phyloP scores from a whole-genome alignment of 2,888 invertebrate genomes.

The Andrena bucephala region DNA sequence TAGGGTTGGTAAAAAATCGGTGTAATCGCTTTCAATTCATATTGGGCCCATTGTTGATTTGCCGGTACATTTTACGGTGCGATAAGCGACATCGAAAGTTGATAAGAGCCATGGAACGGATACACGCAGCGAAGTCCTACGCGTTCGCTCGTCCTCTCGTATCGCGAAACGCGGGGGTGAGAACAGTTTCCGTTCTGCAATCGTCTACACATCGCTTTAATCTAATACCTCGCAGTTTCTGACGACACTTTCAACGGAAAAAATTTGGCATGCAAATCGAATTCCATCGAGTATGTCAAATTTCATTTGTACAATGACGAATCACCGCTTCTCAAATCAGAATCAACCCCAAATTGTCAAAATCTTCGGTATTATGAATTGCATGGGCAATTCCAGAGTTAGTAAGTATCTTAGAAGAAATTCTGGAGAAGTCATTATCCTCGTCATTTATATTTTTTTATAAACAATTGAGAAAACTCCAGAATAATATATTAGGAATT shows the following conservation, averaged over 20 bases:
- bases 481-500: too few species aligned
- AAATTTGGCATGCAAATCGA: not conserved
- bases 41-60: constrained; percentile 58
- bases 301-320: not conserved
- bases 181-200: constrained; percentile 62
- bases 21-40: constrained; percentile 37
- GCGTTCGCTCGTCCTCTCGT: constrained; percentile 63
- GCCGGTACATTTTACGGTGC: constrained; percentile 54
- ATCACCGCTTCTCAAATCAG: too few species aligned
- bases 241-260: constrained; percentile 1
- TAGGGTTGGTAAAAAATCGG: constrained; percentile 17
- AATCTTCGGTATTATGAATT: too few species aligned
- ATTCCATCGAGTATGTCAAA: not conserved
- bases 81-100: constrained; percentile 59
- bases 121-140: constrained; percentile 70
- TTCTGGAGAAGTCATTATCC: too few species aligned
- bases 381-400: too few species aligned
- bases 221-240: constrained; percentile 39
- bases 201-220: constrained; percentile 42
- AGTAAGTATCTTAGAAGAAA: too few species aligned
- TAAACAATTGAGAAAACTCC: too few species aligned
- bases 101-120: constrained; percentile 69
- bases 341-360: too few species aligned
- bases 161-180: constrained; percentile 71
- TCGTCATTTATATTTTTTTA: too few species aligned